Percentiles rank a stretch among this genome's conserved stretches.
phyloP scores from a whole-genome alignment of 2,113 vertebrate genomes.

The Epinephelus moara region DNA sequence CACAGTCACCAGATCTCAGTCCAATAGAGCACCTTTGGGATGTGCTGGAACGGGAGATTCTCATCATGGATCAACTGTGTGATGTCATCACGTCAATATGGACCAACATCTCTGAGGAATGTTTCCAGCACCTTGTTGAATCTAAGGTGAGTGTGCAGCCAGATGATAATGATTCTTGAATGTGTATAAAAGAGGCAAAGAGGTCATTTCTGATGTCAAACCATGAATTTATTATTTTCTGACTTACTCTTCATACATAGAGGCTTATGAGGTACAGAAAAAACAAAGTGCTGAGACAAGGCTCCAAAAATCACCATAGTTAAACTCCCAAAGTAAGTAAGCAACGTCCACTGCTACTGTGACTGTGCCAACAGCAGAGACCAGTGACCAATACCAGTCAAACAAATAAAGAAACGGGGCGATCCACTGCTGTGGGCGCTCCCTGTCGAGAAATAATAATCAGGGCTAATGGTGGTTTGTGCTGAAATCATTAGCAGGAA shows the following conservation, averaged over 20 bases:
- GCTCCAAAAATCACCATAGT: slow-evolving; percentile 68
- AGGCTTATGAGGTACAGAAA: slow-evolving; percentile 86
- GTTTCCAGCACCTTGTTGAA: too few species aligned
- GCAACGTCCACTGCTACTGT: slow-evolving; percentile 65
- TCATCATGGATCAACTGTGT: too few species aligned
- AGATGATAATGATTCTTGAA: not conserved
- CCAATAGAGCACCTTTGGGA: too few species aligned
- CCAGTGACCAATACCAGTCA: slow-evolving; percentile 59
- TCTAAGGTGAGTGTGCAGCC: too few species aligned
- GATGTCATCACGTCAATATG: too few species aligned
- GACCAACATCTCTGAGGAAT: too few species aligned
- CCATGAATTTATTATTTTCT: slow-evolving; percentile 82
- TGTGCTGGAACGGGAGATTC: too few species aligned
- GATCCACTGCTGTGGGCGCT: slow-evolving; percentile 48
- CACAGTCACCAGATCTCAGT: too few species aligned
- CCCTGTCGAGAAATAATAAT: slow-evolving; percentile 2
- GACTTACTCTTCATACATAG: slow-evolving; percentile 75
- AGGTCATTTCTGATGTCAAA: slow-evolving; percentile 61
- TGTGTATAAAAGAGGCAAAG: not conserved
- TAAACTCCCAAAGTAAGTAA: slow-evolving; percentile 70
- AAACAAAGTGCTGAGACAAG: slow-evolving; percentile 86
- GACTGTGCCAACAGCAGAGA: slow-evolving; percentile 62
- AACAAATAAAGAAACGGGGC: slow-evolving; percentile 24
- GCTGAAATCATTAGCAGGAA: slow-evolving; percentile 51
- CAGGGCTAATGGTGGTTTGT: slow-evolving; percentile 63